A percentile compares a stretch with the other conserved stretches of the same genome.
phyloP scores from a whole-genome alignment of 1,140 invertebrate species.

The Zophobas atratus region DNA sequence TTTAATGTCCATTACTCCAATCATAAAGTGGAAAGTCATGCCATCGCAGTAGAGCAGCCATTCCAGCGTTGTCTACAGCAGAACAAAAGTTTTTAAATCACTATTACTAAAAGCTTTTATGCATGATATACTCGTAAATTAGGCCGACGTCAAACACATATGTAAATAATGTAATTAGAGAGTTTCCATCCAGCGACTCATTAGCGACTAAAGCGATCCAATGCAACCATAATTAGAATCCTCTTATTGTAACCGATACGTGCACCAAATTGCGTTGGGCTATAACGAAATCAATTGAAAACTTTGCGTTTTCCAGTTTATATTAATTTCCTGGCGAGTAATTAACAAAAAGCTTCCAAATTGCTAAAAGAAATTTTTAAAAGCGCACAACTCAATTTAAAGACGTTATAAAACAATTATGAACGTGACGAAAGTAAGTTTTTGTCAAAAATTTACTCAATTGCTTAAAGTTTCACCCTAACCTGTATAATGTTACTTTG shows the following conservation, averaged over 20 bases:
- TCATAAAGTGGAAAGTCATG: not conserved
- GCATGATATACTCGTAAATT: conserved; percentile 3
- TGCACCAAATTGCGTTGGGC: conserved; percentile 1
- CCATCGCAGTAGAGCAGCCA: not conserved
- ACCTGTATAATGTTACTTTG: conserved; percentile 27
- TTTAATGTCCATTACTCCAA: not conserved
- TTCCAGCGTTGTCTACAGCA: conserved; percentile 18
- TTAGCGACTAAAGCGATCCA: conserved; percentile 29
- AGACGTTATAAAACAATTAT: conserved; percentile 21
- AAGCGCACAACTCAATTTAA: not conserved
- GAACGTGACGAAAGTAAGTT: not conserved
- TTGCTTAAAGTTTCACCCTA: conserved; percentile 26
- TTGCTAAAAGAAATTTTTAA: not conserved
- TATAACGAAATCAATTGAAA: conserved; percentile 23
- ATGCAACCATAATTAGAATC: conserved; percentile 37
- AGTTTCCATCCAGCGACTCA: conserved; percentile 19
- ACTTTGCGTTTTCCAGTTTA: not conserved
- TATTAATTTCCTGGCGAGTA: no score
- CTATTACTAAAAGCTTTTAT: conserved; percentile 19
- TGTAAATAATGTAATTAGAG: conserved; percentile 38
- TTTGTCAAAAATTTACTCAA: conserved; percentile 12
- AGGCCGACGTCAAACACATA: conserved; percentile 24
- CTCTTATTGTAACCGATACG: conserved; percentile 27
- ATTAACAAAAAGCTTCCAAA: no score
- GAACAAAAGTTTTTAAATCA: conserved; percentile 25